phyloP scores from a whole-genome alignment of 2,797 vertebrate genomes.

The Paedocypris micromegethes region DNA sequence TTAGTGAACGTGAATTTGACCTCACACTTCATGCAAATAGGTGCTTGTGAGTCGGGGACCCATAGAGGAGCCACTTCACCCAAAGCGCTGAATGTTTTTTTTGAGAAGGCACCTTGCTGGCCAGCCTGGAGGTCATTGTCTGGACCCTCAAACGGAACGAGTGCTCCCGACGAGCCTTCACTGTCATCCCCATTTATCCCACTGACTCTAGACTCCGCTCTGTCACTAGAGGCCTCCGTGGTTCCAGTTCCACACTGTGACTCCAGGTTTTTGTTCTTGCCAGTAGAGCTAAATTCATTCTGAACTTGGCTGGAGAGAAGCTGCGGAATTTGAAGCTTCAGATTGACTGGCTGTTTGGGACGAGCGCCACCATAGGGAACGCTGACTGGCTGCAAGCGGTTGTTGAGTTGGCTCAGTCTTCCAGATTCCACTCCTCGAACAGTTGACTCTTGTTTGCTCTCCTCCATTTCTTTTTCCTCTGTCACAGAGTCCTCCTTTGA shows the following conservation, averaged over 20 bases:
- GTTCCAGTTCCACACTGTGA: slow-evolving; percentile 52
- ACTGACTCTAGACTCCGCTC: slow-evolving; percentile 37
- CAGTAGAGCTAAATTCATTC: slow-evolving; percentile 72
- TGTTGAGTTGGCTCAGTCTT: slow-evolving; percentile 71
- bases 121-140: slow-evolving; percentile 94
- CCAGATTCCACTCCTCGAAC: slow-evolving; percentile 65
- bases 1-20: slow-evolving; percentile 98
- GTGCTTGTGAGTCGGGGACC: slow-evolving; percentile 97
- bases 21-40: slow-evolving; percentile 96
- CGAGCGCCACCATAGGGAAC: slow-evolving; percentile 90
- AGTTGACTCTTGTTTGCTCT: slow-evolving; percentile 89
- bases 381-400: slow-evolving; percentile 79
- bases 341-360: slow-evolving; percentile 90
- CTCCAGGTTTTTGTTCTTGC: slow-evolving; percentile 90
- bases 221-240: slow-evolving; percentile 39
- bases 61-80: slow-evolving; percentile 95
- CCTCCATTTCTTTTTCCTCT: slow-evolving; percentile 98
- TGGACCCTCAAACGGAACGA: slow-evolving; percentile 74
- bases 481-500: slow-evolving; percentile 98
- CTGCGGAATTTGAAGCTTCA: slow-evolving; percentile 93
- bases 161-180: slow-evolving; percentile 38
- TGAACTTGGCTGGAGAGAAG: slow-evolving; percentile 81
- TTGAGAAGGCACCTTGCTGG: slow-evolving; percentile 75
- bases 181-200: slow-evolving; percentile 55
- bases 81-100: slow-evolving; percentile 78